phyloP scores from a whole-genome alignment of 2,888 invertebrate species.

The Drosophila algonquin region DNA sequence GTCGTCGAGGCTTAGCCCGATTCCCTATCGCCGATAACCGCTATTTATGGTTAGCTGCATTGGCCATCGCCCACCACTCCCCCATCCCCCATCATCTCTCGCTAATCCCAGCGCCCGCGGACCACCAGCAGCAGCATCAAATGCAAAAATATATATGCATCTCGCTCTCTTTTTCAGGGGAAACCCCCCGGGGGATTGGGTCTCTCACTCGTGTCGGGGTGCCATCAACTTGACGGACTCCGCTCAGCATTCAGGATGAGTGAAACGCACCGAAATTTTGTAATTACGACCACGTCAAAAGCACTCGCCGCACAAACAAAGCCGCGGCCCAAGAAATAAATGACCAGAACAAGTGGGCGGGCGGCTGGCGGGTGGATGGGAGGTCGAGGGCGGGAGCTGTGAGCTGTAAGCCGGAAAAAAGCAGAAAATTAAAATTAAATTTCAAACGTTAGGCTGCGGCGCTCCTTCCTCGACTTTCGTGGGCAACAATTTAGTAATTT shows the following conservation, averaged over 20 bases:
- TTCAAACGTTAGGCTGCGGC: conserved; percentile 55
- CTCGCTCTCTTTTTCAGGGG: conserved; percentile 15
- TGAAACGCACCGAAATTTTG: conserved; percentile 61
- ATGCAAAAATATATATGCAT: conserved; percentile 49
- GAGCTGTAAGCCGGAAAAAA: conserved; percentile 8
- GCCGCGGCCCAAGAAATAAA: conserved; percentile 61
- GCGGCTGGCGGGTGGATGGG: conserved; percentile 11
- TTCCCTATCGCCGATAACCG: conserved; percentile 59
- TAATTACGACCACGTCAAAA: conserved; percentile 75
- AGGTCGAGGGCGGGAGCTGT: neutral
- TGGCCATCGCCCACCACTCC: conserved; percentile 20
- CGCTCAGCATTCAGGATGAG: conserved; percentile 41
- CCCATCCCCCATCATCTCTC: neutral
- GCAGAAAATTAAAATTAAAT: conserved; percentile 65
- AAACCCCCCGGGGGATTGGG: conserved; percentile 5
- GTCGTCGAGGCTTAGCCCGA: conserved; percentile 36
- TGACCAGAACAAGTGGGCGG: conserved; percentile 61
- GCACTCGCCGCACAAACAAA: conserved; percentile 63
- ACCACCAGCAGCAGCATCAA: conserved; percentile 44
- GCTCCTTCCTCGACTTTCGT: conserved; percentile 20
- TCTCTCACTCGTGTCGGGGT: neutral
- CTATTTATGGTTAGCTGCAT: conserved; percentile 67
- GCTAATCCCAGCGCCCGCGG: neutral
- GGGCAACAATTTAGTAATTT: conserved; percentile 9
- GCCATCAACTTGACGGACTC: conserved; percentile 57